phyloP scores from a whole-genome alignment of 2,797 vertebrate genomes.

The Crocodylus rhombifer region DNA sequence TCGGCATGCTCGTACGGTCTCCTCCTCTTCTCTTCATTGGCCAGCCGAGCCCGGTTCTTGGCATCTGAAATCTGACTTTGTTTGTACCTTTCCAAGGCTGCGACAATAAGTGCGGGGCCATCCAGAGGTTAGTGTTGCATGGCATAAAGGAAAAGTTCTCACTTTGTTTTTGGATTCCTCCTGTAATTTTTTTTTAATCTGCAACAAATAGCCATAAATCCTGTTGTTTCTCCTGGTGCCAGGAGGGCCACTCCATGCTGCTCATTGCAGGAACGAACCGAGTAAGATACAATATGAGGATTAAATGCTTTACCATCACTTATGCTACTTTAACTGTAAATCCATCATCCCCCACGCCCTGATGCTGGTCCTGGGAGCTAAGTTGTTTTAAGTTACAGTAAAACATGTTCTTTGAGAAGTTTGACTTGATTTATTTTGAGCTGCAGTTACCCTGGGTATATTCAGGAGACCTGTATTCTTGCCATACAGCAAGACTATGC shows the following conservation, averaged over 20 bases:
- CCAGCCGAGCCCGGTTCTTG: neutral
- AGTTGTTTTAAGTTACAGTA: accelerated
- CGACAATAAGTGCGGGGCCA: constrained; percentile 64
- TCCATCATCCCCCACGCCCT: neutral
- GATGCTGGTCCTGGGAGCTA: neutral
- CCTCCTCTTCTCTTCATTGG: neutral
- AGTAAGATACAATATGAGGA: neutral
- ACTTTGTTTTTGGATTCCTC: constrained; percentile 48
- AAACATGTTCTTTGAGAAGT: neutral
- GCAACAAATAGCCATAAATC: constrained; percentile 63
- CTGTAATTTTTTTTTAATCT: neutral
- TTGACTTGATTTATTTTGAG: neutral
- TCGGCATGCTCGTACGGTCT: accelerated
- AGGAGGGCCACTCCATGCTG: neutral
- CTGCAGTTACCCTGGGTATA: neutral
- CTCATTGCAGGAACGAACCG: neutral
- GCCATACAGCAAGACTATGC: accelerated
- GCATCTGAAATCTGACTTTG: constrained; percentile 35
- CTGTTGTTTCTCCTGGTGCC: constrained; percentile 6
- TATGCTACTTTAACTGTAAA: neutral
- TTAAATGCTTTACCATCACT: neutral
- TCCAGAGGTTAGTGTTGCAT: constrained; percentile 75
- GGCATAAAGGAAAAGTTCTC: constrained; percentile 1
- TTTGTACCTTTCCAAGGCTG: constrained; percentile 58
- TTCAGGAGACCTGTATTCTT: neutral